Conservation (phyloP, 2,113 vertebrate species). For the Toxotes jaculatrix region DNA sequence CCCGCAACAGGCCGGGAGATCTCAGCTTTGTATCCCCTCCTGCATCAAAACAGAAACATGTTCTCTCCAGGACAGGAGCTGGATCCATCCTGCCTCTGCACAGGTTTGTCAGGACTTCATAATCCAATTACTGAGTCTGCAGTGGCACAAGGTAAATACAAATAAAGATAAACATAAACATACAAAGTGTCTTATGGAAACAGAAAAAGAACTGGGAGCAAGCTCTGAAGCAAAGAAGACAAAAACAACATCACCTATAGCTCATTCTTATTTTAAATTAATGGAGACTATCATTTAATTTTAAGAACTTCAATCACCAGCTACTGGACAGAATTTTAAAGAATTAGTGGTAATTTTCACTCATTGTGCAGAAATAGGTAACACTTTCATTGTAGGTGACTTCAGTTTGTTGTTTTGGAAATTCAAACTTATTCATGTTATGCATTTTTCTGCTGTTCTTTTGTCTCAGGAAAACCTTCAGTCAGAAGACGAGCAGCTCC, state of each 20-base stretch:
- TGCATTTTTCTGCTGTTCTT: not conserved
- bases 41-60: not conserved
- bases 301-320: not conserved
- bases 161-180: too few species aligned
- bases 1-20: not conserved
- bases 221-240: too few species aligned
- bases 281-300: not conserved
- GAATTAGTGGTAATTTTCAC: too few species aligned
- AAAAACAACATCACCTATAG: too few species aligned
- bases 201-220: too few species aligned
- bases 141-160: not conserved
- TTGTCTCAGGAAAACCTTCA: conserved; percentile 28
- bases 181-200: too few species aligned
- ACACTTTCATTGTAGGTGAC: not conserved
- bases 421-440: not conserved
- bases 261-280: too few species aligned
- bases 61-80: not conserved
- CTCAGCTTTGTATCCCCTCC: not conserved
- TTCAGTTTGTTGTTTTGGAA: not conserved
- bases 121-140: not conserved
- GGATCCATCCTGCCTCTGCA: not conserved
- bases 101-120: conserved; percentile 36
- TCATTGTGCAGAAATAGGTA: too few species aligned
- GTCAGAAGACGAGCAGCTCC: conserved; percentile 17
- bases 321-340: too few species aligned